Conservation (phyloP, 2,888 invertebrate species). For the Deilephila elpenor region DNA sequence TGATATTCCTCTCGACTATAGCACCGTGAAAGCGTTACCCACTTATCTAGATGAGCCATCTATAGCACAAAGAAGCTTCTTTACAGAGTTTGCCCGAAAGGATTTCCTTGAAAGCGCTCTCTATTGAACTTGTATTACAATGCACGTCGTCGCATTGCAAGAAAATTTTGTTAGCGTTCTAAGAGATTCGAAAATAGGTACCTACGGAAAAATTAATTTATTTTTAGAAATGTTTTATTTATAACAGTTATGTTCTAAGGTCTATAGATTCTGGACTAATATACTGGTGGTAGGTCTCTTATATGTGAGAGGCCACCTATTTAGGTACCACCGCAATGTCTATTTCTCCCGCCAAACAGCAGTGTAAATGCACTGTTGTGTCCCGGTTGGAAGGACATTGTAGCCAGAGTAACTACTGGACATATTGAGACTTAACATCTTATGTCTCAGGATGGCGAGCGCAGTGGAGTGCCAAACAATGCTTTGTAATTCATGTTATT, state of each 20-base stretch:
- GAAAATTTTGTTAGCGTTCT: conserved; percentile 42
- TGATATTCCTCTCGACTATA: conserved; percentile 48
- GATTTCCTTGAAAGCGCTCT: conserved; percentile 55
- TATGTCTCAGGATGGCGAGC: too few relatives aligned
- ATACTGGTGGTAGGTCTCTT: too few relatives aligned
- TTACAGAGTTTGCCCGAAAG: conserved; percentile 58
- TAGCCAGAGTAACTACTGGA: too few relatives aligned
- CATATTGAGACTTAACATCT: too few relatives aligned
- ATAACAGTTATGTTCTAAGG: neutral
- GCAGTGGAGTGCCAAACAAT: too few relatives aligned
- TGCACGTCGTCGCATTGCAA: conserved; percentile 34
- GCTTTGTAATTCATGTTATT: too few relatives aligned
- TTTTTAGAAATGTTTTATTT: neutral
- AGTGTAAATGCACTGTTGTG: too few relatives aligned
- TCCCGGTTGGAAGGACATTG: too few relatives aligned
- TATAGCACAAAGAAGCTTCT: conserved; percentile 61
- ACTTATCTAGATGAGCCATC: conserved; percentile 83
- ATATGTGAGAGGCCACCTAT: too few relatives aligned
- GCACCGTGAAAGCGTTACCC: conserved; percentile 69
- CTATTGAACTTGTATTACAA: conserved; percentile 56
- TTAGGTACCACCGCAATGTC: too few relatives aligned
- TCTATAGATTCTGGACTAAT: neutral
- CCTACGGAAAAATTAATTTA: conserved; percentile 1
- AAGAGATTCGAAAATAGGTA: conserved; percentile 5
- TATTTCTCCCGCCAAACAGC: too few relatives aligned